These are phyloP conservation scores for Picus viridis DNA, from an alignment of 2,797 vertebrate species.

Conservation along the genomic window DNA sequence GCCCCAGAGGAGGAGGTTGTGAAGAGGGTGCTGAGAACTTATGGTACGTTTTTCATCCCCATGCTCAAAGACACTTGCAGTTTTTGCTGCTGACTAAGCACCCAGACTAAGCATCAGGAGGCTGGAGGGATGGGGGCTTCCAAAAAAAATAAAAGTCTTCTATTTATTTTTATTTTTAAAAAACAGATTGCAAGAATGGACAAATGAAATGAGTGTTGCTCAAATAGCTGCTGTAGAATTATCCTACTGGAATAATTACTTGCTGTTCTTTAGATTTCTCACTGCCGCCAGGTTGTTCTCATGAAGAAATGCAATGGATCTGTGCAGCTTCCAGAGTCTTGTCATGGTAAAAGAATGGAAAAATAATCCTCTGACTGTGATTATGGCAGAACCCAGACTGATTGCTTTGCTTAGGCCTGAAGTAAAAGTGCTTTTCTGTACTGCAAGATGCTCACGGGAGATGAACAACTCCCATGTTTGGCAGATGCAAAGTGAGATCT, in stretches of 20 bases:
- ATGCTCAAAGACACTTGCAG: not conserved
- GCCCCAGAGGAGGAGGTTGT: not conserved
- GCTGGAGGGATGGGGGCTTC: not conserved
- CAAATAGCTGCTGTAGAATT: conserved; percentile 13
- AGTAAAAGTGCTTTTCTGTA: conserved; percentile 39
- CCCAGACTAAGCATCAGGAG: conserved; percentile 43
- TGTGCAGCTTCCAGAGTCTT: conserved; percentile 60
- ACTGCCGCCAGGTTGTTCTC: conserved; percentile 38
- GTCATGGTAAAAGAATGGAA: not conserved
- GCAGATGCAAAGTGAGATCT: conserved; percentile 2
- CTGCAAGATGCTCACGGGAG: conserved; percentile 46
- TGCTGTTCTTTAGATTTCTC: conserved; percentile 53
- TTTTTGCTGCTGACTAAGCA: not conserved
- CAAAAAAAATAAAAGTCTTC: conserved; percentile 13
- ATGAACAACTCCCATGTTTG: conserved; percentile 57
- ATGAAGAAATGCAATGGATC: conserved; percentile 65
- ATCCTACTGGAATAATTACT: conserved; percentile 59
- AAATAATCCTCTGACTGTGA: conserved; percentile 39
- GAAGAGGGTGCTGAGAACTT: not conserved
- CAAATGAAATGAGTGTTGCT: conserved; percentile 42
- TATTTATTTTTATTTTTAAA: conserved; percentile 74
- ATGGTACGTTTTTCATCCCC: not conserved
- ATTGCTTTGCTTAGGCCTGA: conserved; percentile 59
- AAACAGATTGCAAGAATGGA: conserved; percentile 36
- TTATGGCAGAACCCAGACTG: conserved; percentile 56